These are phyloP conservation scores for Drosophila neonasuta DNA, from an alignment of 2,888 invertebrate species.

Conservation along the genomic window DNA sequence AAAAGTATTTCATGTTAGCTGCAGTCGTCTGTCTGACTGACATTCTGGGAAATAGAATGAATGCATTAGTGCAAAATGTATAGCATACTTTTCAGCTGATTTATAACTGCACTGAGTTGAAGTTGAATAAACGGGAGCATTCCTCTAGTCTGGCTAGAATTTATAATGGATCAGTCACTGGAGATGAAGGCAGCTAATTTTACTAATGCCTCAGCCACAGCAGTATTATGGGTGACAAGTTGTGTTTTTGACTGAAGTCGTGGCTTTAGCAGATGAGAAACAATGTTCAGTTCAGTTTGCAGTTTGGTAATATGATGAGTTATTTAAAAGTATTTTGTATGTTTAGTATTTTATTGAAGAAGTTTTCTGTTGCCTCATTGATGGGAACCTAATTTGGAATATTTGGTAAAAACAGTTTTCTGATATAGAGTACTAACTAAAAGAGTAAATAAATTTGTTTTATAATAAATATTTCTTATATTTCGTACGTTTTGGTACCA, in stretches of 20 bases:
- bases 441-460: no score
- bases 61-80: slow-evolving; percentile 7
- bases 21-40: background rate
- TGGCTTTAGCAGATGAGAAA: background rate
- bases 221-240: background rate
- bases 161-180: slow-evolving; percentile 1
- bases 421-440: no score
- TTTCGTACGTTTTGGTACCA: no score
- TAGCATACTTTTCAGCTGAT: slow-evolving; percentile 23
- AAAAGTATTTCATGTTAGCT: slow-evolving; percentile 1
- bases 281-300: background rate
- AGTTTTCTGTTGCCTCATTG: no score
- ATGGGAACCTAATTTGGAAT: no score
- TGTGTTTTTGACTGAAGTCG: background rate
- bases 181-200: background rate
- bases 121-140: background rate
- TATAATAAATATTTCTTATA: no score
- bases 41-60: slow-evolving; percentile 14
- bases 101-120: slow-evolving; percentile 3
- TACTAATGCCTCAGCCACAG: background rate
- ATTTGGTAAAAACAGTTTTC: no score
- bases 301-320: background rate
- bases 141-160: background rate
- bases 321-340: no score
- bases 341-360: no score